Base-by-base conservation (phyloP, 2,797 vertebrate genomes). In the Liparis tanakae region DNA sequence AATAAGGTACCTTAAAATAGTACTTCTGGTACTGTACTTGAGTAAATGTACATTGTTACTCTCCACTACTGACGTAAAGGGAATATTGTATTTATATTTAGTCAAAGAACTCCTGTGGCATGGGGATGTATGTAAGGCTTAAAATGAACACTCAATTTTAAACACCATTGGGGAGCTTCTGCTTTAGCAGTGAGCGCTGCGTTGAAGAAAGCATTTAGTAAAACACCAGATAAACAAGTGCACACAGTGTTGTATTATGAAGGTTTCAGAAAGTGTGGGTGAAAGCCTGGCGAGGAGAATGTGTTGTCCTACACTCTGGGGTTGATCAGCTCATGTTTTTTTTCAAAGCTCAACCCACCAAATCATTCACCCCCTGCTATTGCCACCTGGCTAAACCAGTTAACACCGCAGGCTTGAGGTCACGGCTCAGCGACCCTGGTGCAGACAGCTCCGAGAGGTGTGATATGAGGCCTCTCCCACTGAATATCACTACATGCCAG, bases 321-420 rank as follows among this genome's bases (percentile, higher is more conserved):
- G 72, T 85, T 87, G 81, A 87, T 89, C 62, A 82, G 81, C 87
- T 74, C 87, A 80, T 81, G 78, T 70, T 48, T 55, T 12, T 78
- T 87, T 83, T 80, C 81, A 82, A 84, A 79, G 79, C 78, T 84
- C 85, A 81, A 53, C 78, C 78, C 80, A 76, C 71, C 72, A 75
- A 85, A 84, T 85, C 81, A 71, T 51, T 60, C 74, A 37, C 68
- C 74, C 79, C 80, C 79, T 76, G 77, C 87, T 77, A 87, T 83
- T 85, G 90, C 91, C 91, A 91, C 91, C 91, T 86, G 89, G 84
- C 91, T 88, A 88, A 92, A 87, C 83, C 90, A 89, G 92, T 93
- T 93, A 91, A 92, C 92, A 91, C 86, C 60, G 77, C 85, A 86
- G 86, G 84, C 89, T 89, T 78, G 77, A 87, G 92, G 92, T 93